Evolutionary conservation across 2,888 invertebrate species (phyloP).

Genomic region (Orthosia gracilis): DNA sequence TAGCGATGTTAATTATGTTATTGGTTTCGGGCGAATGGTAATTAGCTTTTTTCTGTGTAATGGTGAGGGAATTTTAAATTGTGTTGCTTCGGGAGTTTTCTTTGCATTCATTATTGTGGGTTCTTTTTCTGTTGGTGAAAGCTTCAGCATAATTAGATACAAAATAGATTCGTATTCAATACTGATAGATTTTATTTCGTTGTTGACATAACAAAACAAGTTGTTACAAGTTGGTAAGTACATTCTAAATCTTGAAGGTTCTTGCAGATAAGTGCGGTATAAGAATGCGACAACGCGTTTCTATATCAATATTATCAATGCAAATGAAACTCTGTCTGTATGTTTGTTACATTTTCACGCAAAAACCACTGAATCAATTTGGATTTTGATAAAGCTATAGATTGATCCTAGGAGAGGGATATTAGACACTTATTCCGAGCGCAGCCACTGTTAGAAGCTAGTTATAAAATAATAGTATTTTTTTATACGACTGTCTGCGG

Average conservation of each 20-base stretch:
- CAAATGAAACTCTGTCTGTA: too few relatives aligned
- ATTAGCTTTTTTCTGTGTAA: constrained; percentile 34
- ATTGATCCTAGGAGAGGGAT: too few relatives aligned
- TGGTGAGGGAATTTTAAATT: constrained; percentile 47
- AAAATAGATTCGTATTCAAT: neutral
- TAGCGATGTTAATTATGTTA: constrained; percentile 65
- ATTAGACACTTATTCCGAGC: too few relatives aligned
- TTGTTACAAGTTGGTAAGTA: neutral
- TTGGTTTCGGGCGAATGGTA: constrained; percentile 50
- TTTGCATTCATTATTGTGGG: constrained; percentile 13
- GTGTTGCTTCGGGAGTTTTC: constrained; percentile 31
- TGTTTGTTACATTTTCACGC: too few relatives aligned
- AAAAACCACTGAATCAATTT: too few relatives aligned
- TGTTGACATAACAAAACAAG: neutral
- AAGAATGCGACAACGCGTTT: neutral
- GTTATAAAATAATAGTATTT: too few relatives aligned
- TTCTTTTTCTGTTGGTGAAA: neutral
- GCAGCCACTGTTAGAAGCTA: too few relatives aligned
- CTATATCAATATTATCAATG: too few relatives aligned
- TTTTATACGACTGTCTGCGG: neutral
- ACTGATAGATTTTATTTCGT: neutral
- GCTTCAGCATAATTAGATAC: neutral
- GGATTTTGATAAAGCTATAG: too few relatives aligned
- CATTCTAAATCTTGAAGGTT: neutral
- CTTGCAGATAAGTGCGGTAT: neutral